These are phyloP conservation scores for Ptiloglossa arizonensis DNA, from an alignment of 1,140 invertebrate genomes.

Conservation along the genomic window DNA sequence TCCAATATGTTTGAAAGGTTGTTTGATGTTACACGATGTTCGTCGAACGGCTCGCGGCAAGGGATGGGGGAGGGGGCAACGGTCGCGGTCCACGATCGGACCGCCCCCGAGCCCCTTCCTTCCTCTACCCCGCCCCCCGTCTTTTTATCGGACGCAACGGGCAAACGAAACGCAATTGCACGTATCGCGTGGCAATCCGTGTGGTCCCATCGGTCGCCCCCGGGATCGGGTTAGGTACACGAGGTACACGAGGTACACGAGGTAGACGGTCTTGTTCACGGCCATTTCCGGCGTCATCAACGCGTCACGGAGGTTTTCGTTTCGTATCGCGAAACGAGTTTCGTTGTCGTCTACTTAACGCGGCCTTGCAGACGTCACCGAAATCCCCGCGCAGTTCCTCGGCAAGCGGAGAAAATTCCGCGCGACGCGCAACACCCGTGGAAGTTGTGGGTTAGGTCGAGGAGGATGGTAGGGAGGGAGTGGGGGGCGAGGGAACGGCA, in stretches of 20 bases:
- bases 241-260: too few relatives aligned
- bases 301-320: slow-evolving; percentile 34
- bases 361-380: slow-evolving; percentile 33
- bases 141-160: neutral
- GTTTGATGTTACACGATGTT: neutral
- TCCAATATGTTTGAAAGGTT: neutral
- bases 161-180: slow-evolving; percentile 22
- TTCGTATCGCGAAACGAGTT: slow-evolving; percentile 33
- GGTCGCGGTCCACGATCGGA: neutral
- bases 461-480: too few relatives aligned
- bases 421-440: neutral
- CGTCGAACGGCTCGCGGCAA: neutral
- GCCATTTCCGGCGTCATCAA: slow-evolving; percentile 34
- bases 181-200: slow-evolving; percentile 26
- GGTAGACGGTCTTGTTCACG: neutral
- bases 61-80: too few relatives aligned
- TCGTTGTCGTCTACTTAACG: slow-evolving; percentile 47
- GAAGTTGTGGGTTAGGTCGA: too few relatives aligned
- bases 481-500: too few relatives aligned
- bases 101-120: neutral
- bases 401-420: slow-evolving; percentile 20
- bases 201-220: slow-evolving; percentile 22
- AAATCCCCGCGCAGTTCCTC: slow-evolving; percentile 40
- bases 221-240: too few relatives aligned
- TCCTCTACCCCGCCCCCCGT: neutral